Percentiles rank a stretch among this genome's conserved stretches.
phyloP scores from a whole-genome alignment of 2,888 invertebrate species.

The Auanema sp. region DNA sequence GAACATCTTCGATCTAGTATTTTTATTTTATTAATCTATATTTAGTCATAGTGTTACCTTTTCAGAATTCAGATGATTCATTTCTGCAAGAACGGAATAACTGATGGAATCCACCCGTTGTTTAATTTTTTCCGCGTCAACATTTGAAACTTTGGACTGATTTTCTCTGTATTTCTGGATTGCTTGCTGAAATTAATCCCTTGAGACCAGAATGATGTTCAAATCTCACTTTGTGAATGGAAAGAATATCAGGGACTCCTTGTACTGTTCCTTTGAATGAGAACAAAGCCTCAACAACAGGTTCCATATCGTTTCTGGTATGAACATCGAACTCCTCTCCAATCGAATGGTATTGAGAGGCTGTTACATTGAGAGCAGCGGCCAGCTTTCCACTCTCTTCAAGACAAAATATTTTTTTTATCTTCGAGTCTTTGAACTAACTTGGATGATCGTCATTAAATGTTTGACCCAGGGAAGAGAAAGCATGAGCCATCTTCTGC shows the following conservation, averaged over 20 bases:
- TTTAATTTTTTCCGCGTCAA: slow-evolving; percentile 37
- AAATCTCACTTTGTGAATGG: slow-evolving; percentile 82
- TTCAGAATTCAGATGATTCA: slow-evolving; percentile 87
- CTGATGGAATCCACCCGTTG: slow-evolving; percentile 84
- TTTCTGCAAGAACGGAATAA: slow-evolving; percentile 89
- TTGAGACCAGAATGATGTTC: background rate
- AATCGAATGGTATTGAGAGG: slow-evolving; percentile 39
- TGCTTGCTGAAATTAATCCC: slow-evolving; percentile 33
- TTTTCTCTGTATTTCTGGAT: slow-evolving; percentile 43
- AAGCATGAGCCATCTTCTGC: slow-evolving; percentile 84
- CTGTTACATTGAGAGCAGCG: slow-evolving; percentile 45
- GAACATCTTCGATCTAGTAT: slow-evolving; percentile 78
- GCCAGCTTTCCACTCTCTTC: slow-evolving; percentile 35
- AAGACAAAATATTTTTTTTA: slow-evolving; percentile 8
- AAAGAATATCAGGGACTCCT: slow-evolving; percentile 85
- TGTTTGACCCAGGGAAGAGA: slow-evolving; percentile 81
- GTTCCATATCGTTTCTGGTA: slow-evolving; percentile 77
- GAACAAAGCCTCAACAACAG: slow-evolving; percentile 85
- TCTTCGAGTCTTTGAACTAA: slow-evolving; percentile 13
- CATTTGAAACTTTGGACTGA: slow-evolving; percentile 34
- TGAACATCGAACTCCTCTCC: slow-evolving; percentile 44
- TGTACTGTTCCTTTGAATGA: slow-evolving; percentile 90
- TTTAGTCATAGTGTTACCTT: slow-evolving; percentile 25
- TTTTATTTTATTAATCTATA: background rate
- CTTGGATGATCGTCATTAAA: slow-evolving; percentile 72